Evolutionary conservation across 1,140 invertebrate genomes (phyloP), one percentile per base, ranked within the genome.

Genomic region (Proales similis): DNA sequence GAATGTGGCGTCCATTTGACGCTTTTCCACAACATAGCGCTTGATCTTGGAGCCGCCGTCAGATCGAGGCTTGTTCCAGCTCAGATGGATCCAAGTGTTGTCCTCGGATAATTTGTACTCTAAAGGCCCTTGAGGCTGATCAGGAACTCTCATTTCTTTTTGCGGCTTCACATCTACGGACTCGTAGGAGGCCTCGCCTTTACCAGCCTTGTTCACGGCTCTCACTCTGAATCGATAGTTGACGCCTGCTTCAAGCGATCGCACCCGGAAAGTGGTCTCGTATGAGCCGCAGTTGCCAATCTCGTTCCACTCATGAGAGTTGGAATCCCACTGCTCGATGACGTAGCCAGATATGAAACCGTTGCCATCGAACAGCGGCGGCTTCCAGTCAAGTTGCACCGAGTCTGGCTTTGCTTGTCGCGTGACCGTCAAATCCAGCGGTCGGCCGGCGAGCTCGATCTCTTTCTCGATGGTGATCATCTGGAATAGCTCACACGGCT

Each of bases 171-270:
- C 36, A n/a, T 27, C 65, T 72, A 68, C 36, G 57, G 67, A 51
- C 67, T 72, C 30, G 24, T 66, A 48, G 1, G 89, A 92, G 30
- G 90, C 86, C 65, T 84, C 83, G 45, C 89, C 89, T 19, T 89
- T 68, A 0, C 92, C 92, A 30, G 90, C 89, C 65, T 87, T 86
- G 72, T 98, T 98, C 72, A 92, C 87, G 12, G 94, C 94, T 80
- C 89, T 88, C 1, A 98, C 85, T 65, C 93, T 81, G 81, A 97
- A 98, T 68, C 92, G 79, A 70, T 99, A 99, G 74, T 96, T 90
- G 70, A 93, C 12, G 14, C 70, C 71, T 62, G 73, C 70, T 22
- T 69, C 65, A 26, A 77, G 66, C 47, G 70, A 70, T 53, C 66
- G 63, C 7, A 75, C 65, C 4, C 64, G 67, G 39, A 26, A 65